Conservation (phyloP, 1,140 invertebrate genomes). For the Brachionus rubens region DNA sequence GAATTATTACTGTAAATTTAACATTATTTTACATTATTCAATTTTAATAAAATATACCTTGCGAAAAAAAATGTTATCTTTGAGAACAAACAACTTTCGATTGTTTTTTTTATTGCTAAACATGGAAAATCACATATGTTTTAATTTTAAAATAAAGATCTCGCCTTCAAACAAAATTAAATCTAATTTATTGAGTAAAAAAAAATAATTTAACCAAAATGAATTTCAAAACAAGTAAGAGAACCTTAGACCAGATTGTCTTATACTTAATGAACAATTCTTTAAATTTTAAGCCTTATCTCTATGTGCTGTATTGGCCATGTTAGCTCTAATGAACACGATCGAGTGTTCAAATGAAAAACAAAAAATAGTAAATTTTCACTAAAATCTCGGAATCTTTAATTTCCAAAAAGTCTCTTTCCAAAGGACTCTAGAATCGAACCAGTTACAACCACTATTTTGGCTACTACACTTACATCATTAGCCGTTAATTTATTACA, state of each 20-base stretch:
- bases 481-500: slow-evolving; percentile 31
- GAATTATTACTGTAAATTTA: too few species aligned
- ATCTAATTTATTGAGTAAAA: slow-evolving; percentile 8
- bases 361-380: too few species aligned
- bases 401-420: background rate
- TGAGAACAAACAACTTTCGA: slow-evolving; percentile 14
- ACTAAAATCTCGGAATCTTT: too few species aligned
- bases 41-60: too few species aligned
- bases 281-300: background rate
- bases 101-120: background rate
- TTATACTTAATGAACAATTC: background rate
- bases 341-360: too few species aligned
- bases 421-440: slow-evolving; percentile 13
- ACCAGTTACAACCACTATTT: slow-evolving; percentile 30
- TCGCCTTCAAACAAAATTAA: slow-evolving; percentile 1
- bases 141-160: slow-evolving; percentile 4
- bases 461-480: background rate
- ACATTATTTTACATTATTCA: too few species aligned
- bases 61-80: too few species aligned
- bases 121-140: slow-evolving; percentile 20
- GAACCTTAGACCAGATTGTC: background rate
- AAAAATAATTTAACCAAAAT: background rate
- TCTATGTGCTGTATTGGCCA: background rate
- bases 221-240: slow-evolving; percentile 20
- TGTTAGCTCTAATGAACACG: background rate